These are phyloP conservation scores for Eristalis arbustorum DNA, from an alignment of 2,888 invertebrate genomes.

Conservation along the genomic window DNA sequence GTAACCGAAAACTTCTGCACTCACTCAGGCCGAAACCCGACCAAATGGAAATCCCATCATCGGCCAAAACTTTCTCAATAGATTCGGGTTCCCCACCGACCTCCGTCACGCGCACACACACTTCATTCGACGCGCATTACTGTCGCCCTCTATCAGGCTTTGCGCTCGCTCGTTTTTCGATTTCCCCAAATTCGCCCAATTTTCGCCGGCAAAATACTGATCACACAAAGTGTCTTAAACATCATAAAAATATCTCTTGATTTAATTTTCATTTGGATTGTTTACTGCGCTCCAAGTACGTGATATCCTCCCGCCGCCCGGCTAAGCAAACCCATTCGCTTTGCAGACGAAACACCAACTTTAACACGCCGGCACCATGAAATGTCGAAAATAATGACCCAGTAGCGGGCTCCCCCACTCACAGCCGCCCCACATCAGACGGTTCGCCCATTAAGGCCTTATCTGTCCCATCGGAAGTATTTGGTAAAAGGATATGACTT, in stretches of 20 bases:
- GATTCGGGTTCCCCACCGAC: not conserved
- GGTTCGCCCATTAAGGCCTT: not conserved
- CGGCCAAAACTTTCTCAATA: constrained; percentile 4
- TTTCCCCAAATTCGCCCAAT: constrained; percentile 5
- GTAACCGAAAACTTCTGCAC: not conserved
- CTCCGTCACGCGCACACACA: not conserved
- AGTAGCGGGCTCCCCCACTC: not conserved
- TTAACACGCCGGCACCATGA: constrained; percentile 17
- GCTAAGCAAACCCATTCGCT: not conserved
- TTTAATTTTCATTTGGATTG: constrained; percentile 57
- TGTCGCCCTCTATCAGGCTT: constrained; percentile 9
- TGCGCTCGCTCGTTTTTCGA: not conserved
- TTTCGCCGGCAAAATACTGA: constrained; percentile 10
- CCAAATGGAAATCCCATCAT: not conserved
- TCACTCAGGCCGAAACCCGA: not conserved
- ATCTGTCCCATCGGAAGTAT: not conserved
- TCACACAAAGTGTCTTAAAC: constrained; percentile 11
- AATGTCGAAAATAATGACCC: constrained; percentile 42
- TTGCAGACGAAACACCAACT: not conserved
- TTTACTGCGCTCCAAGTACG: constrained; percentile 39
- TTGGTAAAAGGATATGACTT: constrained; percentile 18
- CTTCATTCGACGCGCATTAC: not conserved
- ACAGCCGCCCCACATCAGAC: not conserved
- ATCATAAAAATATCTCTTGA: constrained; percentile 52
- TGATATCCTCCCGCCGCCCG: constrained; percentile 8